Percentiles rank a stretch among this genome's conserved stretches.
These are phyloP conservation scores for Epizoanthus rinbou DNA, from an alignment of 92 coral and sea anemone genomes.

Conservation along the genomic window DNA sequence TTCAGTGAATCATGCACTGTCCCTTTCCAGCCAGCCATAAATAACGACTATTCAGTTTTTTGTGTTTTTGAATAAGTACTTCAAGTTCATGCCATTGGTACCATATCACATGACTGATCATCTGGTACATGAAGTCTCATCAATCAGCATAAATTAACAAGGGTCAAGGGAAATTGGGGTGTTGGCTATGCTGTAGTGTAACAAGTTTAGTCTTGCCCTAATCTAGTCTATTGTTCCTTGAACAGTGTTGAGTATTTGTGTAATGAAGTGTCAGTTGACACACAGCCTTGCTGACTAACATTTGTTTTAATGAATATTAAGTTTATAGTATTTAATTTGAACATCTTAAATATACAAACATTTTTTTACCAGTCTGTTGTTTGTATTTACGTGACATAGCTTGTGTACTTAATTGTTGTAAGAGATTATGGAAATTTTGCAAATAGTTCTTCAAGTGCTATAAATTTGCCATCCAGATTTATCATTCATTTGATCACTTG, in stretches of 20 bases:
- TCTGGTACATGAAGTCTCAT: not conserved
- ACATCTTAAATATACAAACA: not conserved
- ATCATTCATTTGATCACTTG: too few relatives aligned
- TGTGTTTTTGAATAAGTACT: not conserved
- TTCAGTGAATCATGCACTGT: slow-evolving; percentile 20
- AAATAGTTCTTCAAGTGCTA: not conserved
- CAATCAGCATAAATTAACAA: not conserved
- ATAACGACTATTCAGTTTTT: slow-evolving; percentile 3
- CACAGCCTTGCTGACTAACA: not conserved
- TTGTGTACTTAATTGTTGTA: not conserved
- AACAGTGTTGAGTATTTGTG: too few relatives aligned
- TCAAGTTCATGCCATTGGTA: not conserved
- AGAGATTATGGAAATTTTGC: not conserved
- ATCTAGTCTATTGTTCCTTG: not conserved
- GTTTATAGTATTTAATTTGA: not conserved
- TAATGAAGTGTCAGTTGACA: not conserved
- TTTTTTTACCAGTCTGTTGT: too few relatives aligned
- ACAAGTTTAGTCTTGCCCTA: not conserved
- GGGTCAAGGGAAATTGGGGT: not conserved
- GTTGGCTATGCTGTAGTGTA: not conserved
- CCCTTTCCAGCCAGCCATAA: not conserved
- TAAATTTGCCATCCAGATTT: not conserved
- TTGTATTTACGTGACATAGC: not conserved
- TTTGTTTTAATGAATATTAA: not conserved
- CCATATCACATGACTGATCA: not conserved